Evolutionary conservation across 1,140 invertebrate genomes (phyloP).

Genomic region (Drosophila truncata): DNA sequence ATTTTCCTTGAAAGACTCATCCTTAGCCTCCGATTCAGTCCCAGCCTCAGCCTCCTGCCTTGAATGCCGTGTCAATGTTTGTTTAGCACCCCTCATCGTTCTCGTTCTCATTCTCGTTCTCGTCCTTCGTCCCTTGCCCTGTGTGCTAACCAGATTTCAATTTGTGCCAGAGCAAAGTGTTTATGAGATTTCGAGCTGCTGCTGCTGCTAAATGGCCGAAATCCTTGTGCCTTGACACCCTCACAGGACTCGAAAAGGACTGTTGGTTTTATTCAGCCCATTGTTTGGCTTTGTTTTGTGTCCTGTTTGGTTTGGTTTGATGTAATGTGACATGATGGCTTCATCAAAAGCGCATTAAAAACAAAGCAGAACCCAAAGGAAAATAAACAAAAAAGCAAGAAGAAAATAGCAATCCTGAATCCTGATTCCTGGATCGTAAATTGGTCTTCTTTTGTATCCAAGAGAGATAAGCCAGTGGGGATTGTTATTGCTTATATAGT

Average conservation of each 20-base stretch:
- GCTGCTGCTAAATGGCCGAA: constrained; percentile 59
- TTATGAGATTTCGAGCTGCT: constrained; percentile 77
- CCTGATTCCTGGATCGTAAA: constrained; percentile 4
- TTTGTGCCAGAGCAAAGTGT: constrained; percentile 79
- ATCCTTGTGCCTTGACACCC: constrained; percentile 51
- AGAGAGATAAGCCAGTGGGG: constrained; percentile 13
- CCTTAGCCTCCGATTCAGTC: background rate
- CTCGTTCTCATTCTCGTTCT: too few relatives aligned
- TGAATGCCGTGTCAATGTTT: constrained; percentile 49
- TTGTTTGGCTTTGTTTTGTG: constrained; percentile 40
- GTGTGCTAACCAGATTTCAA: constrained; percentile 78
- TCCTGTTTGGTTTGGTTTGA: constrained; percentile 64
- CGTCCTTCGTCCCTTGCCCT: constrained; percentile 14
- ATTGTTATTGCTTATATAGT: constrained; percentile 5
- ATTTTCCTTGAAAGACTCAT: constrained; percentile 1
- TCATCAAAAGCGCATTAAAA: constrained; percentile 84
- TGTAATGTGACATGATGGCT: constrained; percentile 84
- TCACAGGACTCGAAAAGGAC: constrained; percentile 24
- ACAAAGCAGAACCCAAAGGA: constrained; percentile 50
- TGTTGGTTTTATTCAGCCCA: constrained; percentile 16
- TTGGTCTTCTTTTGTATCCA: constrained; percentile 15
- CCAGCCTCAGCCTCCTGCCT: background rate
- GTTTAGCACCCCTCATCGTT: constrained; percentile 27
- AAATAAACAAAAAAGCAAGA: constrained; percentile 18
- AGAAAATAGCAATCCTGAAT: constrained; percentile 1